Conservation (phyloP, 35 echinoderm and acorn worm genomes). For the Ptychodera flava region DNA sequence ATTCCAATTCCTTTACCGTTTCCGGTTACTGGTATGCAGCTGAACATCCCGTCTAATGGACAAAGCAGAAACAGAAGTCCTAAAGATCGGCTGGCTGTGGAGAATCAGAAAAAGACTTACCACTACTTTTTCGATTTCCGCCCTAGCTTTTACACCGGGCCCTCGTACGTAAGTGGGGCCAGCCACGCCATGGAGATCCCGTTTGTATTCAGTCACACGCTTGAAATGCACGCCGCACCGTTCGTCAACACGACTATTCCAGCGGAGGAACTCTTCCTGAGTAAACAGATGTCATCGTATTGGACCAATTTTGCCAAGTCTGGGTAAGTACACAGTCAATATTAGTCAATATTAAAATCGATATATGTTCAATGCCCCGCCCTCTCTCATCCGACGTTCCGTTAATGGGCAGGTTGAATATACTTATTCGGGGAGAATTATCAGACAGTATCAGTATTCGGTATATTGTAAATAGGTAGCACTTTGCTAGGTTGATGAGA, state of each 20-base stretch:
- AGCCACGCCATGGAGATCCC: slow-evolving; percentile 77
- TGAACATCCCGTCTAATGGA: neutral
- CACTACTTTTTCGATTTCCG: neutral
- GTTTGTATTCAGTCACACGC: slow-evolving; percentile 50
- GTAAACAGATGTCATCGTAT: slow-evolving; percentile 59
- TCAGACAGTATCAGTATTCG: too few relatives aligned
- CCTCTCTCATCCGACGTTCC: too few relatives aligned
- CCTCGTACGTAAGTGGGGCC: slow-evolving; percentile 14
- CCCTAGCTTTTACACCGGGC: neutral
- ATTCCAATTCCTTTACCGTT: neutral
- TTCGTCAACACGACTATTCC: slow-evolving; percentile 18
- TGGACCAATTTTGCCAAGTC: slow-evolving; percentile 97
- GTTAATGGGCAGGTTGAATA: too few relatives aligned
- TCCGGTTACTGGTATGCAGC: neutral
- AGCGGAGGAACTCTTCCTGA: slow-evolving; percentile 49
- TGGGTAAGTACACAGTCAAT: too few relatives aligned
- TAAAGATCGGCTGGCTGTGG: neutral
- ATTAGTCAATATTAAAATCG: too few relatives aligned
- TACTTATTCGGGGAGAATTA: too few relatives aligned
- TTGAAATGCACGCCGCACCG: slow-evolving; percentile 9
- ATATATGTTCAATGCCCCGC: too few relatives aligned
- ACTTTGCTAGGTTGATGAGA: too few relatives aligned
- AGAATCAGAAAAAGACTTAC: neutral
- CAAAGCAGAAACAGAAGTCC: neutral
- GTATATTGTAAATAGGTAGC: too few relatives aligned